Evolutionary conservation across 2,888 invertebrate genomes (phyloP).

Genomic region (Autographa gamma): DNA sequence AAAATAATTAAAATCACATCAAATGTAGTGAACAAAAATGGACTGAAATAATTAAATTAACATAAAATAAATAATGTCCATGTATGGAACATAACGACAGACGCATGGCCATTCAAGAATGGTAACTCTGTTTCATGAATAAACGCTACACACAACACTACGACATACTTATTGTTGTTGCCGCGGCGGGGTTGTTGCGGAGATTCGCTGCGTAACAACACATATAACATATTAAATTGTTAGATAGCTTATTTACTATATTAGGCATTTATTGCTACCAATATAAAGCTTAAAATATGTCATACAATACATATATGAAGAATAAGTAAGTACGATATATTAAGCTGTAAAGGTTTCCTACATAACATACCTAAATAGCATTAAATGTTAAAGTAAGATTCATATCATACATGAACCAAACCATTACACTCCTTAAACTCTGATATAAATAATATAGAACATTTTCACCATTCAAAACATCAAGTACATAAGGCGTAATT

Average conservation of each 20-base stretch:
- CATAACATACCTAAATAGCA: too few species aligned
- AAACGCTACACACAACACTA: constrained; percentile 72
- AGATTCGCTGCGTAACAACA: constrained; percentile 76
- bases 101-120: not conserved
- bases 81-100: not conserved
- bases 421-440: too few species aligned
- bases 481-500: too few species aligned
- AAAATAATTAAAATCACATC: too few species aligned
- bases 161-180: constrained; percentile 80
- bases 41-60: not conserved
- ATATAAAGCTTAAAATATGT: not conserved
- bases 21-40: too few species aligned
- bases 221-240: constrained; percentile 12
- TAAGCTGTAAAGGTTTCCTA: too few species aligned
- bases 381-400: too few species aligned
- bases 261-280: not conserved
- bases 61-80: not conserved
- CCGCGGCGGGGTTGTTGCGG: constrained; percentile 74
- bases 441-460: too few species aligned
- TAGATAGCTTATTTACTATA: not conserved
- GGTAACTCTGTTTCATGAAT: constrained; percentile 23
- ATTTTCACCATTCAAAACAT: too few species aligned
- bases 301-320: not conserved
- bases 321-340: too few species aligned
- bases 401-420: too few species aligned